Evolutionary conservation across 2,888 invertebrate genomes (phyloP), one percentile per base, ranked within the genome.

Genomic region (Acronicta psi): DNA sequence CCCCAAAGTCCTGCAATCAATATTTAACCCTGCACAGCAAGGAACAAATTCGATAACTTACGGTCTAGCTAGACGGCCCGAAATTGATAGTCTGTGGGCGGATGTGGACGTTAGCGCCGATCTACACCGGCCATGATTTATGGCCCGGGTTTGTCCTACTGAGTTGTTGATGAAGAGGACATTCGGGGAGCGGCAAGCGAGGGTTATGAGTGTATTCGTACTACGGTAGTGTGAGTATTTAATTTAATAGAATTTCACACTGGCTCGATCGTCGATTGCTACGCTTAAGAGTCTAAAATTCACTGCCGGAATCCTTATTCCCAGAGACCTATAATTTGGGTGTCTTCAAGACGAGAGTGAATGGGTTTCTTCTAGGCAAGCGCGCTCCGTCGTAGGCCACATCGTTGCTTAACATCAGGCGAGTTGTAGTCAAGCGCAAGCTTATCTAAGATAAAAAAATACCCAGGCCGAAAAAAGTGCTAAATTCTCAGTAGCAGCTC

Each of bases 21-120:
- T 79, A 71, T 50, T 53, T 56, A 58, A 63, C 51, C 52, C 49
- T 54, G 57, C 57, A 64, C 54, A 51, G 69, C 63, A 72, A 75
- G 77, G 58, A 71, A 75, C 75, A 77, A 82, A 85, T 77, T 80
- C 83, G 81, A 80, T 84, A 83, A 85, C 72, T 82, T 83, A 85
- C 79, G 78, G 79, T 67, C 74, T 51, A 75, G 55, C 74, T 75
- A 69, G 73, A 77, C 75, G 77, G 45, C 47, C 42, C 72, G 67
- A 80, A 78, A 82, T 87, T 86, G 84, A 86, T 85, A 76, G 82
- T 80, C 76, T 75, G 77, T 65, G 81, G 83, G 79, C 83, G 83
- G 86, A 83, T 73, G 84, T 62, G 66, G 58, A 73, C 72, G 80
- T 78, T 82, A 76, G 72, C 81, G 78, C 75, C 82, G 77, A 81